Evolutionary conservation across 2,797 vertebrate species (phyloP).

Genomic region (Fringilla coelebs): DNA sequence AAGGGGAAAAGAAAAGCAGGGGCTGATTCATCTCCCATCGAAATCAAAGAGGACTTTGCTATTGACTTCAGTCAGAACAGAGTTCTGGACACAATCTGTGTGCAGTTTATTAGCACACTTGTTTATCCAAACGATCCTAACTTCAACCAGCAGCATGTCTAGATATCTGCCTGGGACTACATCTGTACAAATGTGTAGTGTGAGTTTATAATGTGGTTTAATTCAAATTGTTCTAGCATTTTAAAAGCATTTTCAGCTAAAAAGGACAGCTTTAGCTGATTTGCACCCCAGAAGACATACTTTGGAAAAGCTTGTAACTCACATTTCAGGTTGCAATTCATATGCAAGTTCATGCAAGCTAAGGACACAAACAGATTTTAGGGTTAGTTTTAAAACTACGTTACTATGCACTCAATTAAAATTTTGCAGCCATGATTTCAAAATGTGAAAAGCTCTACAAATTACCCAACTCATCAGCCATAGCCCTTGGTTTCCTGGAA

Average conservation of each 20-base stretch:
- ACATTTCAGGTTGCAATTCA: not conserved
- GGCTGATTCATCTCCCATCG: not conserved
- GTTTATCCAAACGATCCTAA: not conserved
- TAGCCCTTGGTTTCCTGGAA: constrained; percentile 37
- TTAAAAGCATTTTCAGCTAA: constrained; percentile 16
- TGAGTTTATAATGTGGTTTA: constrained; percentile 53
- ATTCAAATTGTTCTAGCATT: constrained; percentile 28
- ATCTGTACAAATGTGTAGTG: not conserved
- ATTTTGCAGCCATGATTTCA: constrained; percentile 25
- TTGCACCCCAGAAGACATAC: not conserved
- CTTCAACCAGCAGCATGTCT: not conserved
- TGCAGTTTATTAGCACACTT: constrained; percentile 49
- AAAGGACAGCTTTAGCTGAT: constrained; percentile 17
- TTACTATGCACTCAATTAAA: constrained; percentile 32
- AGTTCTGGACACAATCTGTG: constrained; percentile 38
- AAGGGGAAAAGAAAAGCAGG: not conserved
- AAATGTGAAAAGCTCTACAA: constrained; percentile 23
- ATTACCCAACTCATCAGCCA: constrained; percentile 26
- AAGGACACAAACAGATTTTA: not conserved
- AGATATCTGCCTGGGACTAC: not conserved
- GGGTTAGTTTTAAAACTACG: constrained; percentile 23
- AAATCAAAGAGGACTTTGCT: constrained; percentile 50
- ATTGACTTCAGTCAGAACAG: constrained; percentile 24
- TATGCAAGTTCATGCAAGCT: not conserved
- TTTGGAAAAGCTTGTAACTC: not conserved